phyloP scores from a whole-genome alignment of 2,113 vertebrate species.

The Hippopotamus amphibius region DNA sequence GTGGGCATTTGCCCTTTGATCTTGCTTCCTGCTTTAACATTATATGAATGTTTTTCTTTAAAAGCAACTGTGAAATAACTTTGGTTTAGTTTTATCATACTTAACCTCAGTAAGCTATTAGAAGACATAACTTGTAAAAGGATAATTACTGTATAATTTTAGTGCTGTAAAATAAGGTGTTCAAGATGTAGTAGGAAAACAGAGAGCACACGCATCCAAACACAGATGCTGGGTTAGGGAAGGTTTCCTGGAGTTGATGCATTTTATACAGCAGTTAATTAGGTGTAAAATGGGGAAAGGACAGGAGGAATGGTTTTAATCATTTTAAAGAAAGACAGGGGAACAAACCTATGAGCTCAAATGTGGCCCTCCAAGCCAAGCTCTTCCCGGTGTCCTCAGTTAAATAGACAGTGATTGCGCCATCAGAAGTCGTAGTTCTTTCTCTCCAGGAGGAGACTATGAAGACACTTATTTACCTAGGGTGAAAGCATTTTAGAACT shows the following conservation, averaged over 20 bases:
- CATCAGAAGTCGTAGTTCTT: neutral
- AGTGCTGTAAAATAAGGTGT: neutral
- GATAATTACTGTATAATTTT: neutral
- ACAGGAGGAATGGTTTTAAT: neutral
- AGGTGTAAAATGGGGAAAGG: neutral
- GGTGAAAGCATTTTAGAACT: neutral
- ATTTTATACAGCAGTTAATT: slow-evolving; percentile 8
- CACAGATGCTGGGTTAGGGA: neutral
- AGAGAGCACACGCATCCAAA: neutral
- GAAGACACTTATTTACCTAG: no score
- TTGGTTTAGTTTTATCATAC: neutral
- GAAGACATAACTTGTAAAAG: neutral
- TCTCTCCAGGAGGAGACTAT: neutral
- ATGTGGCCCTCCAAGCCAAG: accelerated
- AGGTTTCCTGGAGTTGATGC: neutral
- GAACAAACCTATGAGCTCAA: neutral
- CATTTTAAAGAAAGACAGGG: neutral
- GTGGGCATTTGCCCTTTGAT: neutral
- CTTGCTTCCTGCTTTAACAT: neutral
- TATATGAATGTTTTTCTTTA: neutral
- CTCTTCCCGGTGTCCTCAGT: neutral
- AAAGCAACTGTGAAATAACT: neutral
- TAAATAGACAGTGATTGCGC: neutral
- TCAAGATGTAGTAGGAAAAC: neutral
- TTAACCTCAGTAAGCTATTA: neutral